Base-by-base conservation (phyloP, 1,140 invertebrate species). In the Aphaenogaster floridana region DNA sequence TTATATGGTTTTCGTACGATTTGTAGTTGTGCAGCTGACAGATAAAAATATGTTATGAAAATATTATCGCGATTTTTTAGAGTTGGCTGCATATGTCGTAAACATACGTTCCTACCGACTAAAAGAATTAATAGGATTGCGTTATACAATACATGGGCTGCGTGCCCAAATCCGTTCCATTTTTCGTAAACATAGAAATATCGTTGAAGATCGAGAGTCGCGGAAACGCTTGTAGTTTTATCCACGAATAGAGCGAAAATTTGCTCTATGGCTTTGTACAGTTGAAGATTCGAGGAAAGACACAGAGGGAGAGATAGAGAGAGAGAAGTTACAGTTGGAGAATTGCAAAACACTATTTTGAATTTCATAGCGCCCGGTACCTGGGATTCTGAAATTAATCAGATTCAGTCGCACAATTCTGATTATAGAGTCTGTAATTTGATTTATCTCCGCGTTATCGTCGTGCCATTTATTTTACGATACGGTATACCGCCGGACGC, bases 391-490 rank as follows among this genome's bases (percentile, higher is more conserved):
- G 80, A 61, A 74, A 84, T 84, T 84, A 84, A 84, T 84, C 80
- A 84, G 69, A 84, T 84, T 84, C 80, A 74, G 80, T 84, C 45
- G 80, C 54, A 61, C 80, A 74, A 84, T 84, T 84, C 80, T 84
- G 80, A 84, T 84, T 84, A 84, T 84, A 74, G 80, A 84, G 80
- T 84, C 42, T 13, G 69, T 84, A 84, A 84, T 84, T 84, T 84
- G 80, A 84, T 84, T 84, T 84, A 84, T 84, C 54, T 84, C n/a
- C 42, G 54, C 69, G 80, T 84, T 84, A 84, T 84, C 80, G 69
- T 74, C 80, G 68, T 74, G 68, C 80, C 80, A 84, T 84, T 84
- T 84, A 71, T 84, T 84, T 84, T 84, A 74, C 52, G 80, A 84
- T 84, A 74, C 68, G 52, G 80, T 84, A 84, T 84, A 84, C 42